Conservation (phyloP, 1,140 invertebrate species). For the Mycetomoellerius zeteki region DNA sequence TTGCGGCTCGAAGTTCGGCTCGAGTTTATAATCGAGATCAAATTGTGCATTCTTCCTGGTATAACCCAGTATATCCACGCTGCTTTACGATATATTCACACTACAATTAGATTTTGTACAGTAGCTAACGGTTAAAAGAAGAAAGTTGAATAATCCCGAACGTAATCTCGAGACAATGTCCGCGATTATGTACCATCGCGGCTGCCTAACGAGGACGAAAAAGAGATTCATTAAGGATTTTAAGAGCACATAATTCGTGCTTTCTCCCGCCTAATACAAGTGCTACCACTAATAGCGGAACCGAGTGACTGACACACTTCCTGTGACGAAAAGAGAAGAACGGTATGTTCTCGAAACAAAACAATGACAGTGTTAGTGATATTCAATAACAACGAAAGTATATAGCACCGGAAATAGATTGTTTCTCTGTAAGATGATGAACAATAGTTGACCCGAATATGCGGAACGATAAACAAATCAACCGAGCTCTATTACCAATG, state of each 20-base stretch:
- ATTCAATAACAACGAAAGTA: slow-evolving; percentile 51
- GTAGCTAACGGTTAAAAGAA: not conserved
- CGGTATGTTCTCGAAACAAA: slow-evolving; percentile 36
- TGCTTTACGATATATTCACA: not conserved
- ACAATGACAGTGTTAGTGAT: not conserved
- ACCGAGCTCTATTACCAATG: slow-evolving; percentile 58
- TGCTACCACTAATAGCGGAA: slow-evolving; percentile 53
- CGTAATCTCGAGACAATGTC: slow-evolving; percentile 11
- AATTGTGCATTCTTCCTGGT: not conserved
- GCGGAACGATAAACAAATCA: slow-evolving; percentile 67
- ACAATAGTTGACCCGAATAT: slow-evolving; percentile 78
- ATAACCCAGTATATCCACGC: not conserved
- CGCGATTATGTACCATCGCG: slow-evolving; percentile 21
- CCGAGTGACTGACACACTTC: slow-evolving; percentile 69
- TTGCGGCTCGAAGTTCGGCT: no score
- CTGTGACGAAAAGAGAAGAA: slow-evolving; percentile 17
- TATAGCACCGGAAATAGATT: slow-evolving; percentile 75
- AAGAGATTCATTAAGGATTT: slow-evolving; percentile 57
- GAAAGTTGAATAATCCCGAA: slow-evolving; percentile 35
- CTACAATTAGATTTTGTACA: not conserved
- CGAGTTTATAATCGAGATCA: not conserved
- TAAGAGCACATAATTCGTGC: slow-evolving; percentile 67
- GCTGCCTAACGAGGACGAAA: slow-evolving; percentile 18
- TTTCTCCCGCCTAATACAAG: slow-evolving; percentile 62
- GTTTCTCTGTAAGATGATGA: slow-evolving; percentile 66